Conservation (phyloP, 2,113 vertebrate genomes). For the Clarias batrachus region DNA sequence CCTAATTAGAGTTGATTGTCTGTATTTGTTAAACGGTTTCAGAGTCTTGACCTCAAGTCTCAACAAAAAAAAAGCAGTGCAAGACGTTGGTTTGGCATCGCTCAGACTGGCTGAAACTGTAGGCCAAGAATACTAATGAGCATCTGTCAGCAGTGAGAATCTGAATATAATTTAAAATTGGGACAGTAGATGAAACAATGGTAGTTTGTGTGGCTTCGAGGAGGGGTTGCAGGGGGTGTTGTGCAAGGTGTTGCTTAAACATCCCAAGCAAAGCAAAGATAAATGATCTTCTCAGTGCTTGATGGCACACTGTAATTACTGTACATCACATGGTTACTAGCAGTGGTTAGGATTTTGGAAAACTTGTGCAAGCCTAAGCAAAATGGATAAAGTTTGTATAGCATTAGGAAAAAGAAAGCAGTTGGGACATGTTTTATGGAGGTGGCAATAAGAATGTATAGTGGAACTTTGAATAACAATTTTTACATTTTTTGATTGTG, state of each 20-base stretch:
- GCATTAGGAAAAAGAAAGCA: background rate
- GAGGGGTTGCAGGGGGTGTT: constrained; percentile 4
- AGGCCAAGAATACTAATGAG: background rate
- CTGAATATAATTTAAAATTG: background rate
- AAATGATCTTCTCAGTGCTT: constrained; percentile 24
- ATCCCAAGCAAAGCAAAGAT: background rate
- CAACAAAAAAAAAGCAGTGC: background rate
- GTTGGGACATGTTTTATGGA: background rate
- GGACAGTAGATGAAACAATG: background rate
- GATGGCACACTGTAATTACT: constrained; percentile 5
- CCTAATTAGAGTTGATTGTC: constrained; percentile 11
- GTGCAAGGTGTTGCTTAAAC: constrained; percentile 34
- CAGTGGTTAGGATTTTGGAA: constrained; percentile 16
- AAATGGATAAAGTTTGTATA: background rate
- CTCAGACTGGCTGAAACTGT: background rate
- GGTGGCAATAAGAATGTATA: background rate
- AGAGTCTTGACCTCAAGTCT: constrained; percentile 6
- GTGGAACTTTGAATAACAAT: background rate
- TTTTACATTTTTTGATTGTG: background rate
- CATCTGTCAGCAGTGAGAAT: background rate
- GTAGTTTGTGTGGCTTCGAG: background rate
- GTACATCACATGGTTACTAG: constrained; percentile 28
- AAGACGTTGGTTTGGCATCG: constrained; percentile 12
- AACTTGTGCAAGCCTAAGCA: constrained; percentile 5
- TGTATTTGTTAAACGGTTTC: background rate